phyloP scores from a whole-genome alignment of 2,888 invertebrate genomes.

The Sthenelais limicola region DNA sequence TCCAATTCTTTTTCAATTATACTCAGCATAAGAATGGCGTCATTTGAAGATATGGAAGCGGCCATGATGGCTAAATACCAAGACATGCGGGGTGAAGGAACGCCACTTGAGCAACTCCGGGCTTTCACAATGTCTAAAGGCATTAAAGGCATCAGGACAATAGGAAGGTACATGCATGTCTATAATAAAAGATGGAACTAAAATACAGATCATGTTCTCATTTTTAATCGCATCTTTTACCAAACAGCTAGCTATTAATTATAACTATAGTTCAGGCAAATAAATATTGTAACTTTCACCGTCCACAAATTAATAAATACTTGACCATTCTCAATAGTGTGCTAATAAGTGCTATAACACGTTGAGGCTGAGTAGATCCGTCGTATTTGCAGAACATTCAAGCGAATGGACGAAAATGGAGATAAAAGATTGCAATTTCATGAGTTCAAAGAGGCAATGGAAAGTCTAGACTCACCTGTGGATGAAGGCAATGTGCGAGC shows the following conservation, averaged over 20 bases:
- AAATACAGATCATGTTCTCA: too few relatives aligned
- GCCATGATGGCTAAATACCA: constrained; percentile 31
- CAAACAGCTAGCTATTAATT: too few relatives aligned
- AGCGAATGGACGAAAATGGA: constrained; percentile 44
- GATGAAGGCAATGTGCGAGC: constrained; percentile 18
- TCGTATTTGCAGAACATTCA: constrained; percentile 35
- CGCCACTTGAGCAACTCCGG: constrained; percentile 41
- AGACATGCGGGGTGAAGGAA: constrained; percentile 13
- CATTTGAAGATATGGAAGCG: constrained; percentile 41
- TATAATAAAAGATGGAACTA: too few relatives aligned
- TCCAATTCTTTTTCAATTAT: too few relatives aligned
- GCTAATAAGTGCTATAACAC: too few relatives aligned
- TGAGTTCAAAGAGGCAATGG: constrained; percentile 43
- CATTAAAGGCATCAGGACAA: constrained; percentile 41
- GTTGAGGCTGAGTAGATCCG: too few relatives aligned
- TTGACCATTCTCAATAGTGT: too few relatives aligned
- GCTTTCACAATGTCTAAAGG: constrained; percentile 42
- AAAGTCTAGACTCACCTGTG: constrained; percentile 21
- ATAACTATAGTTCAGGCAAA: too few relatives aligned
- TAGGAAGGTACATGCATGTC: constrained; percentile 42
- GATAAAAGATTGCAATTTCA: constrained; percentile 44
- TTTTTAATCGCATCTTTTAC: too few relatives aligned
- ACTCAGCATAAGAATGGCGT: constrained; percentile 40
- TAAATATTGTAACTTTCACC: too few relatives aligned
- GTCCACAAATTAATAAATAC: too few relatives aligned